A percentile compares a stretch with the other conserved stretches of the same genome.
These are phyloP conservation scores for Panorpa germanica DNA, from an alignment of 2,888 invertebrate species.

Conservation along the genomic window DNA sequence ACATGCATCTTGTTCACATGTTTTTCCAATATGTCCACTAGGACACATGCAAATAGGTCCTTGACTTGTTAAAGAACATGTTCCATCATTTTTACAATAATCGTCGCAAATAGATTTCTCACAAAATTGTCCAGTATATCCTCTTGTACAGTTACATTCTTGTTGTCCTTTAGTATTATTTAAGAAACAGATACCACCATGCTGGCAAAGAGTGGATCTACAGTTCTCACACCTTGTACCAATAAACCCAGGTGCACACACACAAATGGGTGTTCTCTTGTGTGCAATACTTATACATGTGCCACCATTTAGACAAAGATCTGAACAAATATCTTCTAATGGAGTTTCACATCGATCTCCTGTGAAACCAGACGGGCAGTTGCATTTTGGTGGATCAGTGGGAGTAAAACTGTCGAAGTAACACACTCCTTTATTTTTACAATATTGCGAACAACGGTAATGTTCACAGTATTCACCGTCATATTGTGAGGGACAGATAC, in stretches of 20 bases:
- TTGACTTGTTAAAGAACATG: constrained; percentile 20
- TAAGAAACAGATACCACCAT: constrained; percentile 36
- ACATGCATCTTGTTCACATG: constrained; percentile 33
- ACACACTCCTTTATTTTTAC: constrained; percentile 40
- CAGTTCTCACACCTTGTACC: constrained; percentile 37
- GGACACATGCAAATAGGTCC: constrained; percentile 21
- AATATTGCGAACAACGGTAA: constrained; percentile 47
- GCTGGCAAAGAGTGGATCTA: constrained; percentile 32
- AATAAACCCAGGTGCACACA: constrained; percentile 31
- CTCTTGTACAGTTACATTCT: constrained; percentile 33
- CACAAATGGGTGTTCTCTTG: constrained; percentile 21
- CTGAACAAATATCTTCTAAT: no score
- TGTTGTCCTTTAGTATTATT: constrained; percentile 21
- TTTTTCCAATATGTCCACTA: constrained; percentile 21
- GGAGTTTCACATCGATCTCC: constrained; percentile 43
- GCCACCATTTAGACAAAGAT: constrained; percentile 39
- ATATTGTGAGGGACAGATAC: constrained; percentile 43
- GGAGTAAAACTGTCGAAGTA: constrained; percentile 21
- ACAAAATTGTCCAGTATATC: constrained; percentile 36
- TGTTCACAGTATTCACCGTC: constrained; percentile 46
- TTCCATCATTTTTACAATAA: constrained; percentile 38
- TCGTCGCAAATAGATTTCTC: constrained; percentile 35
- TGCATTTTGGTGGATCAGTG: constrained; percentile 25
- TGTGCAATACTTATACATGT: constrained; percentile 26
- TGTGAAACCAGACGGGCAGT: constrained; percentile 41